A percentile compares a stretch with the other conserved stretches of the same genome.
These are phyloP conservation scores for Tetheella fluctuosa DNA, from an alignment of 2,888 invertebrate species.

Conservation along the genomic window DNA sequence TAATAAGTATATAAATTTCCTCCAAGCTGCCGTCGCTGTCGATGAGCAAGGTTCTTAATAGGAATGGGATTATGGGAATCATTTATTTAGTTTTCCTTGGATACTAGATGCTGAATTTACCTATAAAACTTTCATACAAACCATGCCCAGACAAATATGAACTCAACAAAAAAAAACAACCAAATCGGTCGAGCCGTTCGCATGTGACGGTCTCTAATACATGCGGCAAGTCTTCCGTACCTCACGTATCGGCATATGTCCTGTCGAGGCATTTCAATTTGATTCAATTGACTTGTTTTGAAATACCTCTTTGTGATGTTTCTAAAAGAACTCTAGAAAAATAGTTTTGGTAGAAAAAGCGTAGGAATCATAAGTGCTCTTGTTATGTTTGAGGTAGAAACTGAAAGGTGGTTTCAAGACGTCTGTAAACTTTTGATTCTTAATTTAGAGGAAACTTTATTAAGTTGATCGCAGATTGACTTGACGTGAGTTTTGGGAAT, in stretches of 20 bases:
- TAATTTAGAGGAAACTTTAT: neutral
- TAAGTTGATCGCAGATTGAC: neutral
- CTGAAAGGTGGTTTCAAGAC: neutral
- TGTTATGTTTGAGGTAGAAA: neutral
- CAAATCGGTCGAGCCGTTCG: too few species aligned
- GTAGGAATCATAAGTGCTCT: neutral
- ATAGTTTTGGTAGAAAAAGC: neutral
- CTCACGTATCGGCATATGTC: neutral
- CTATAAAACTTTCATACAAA: too few species aligned
- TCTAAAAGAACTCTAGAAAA: neutral
- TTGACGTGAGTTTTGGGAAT: too few species aligned
- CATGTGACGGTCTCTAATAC: too few species aligned
- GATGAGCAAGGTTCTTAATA: too few species aligned
- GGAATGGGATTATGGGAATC: too few species aligned
- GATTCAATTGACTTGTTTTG: neutral
- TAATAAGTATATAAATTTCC: too few species aligned
- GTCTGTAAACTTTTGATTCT: conserved; percentile 3
- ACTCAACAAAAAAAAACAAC: too few species aligned
- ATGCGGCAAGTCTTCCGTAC: neutral
- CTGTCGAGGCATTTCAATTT: neutral
- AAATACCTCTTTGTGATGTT: neutral
- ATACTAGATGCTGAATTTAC: too few species aligned
- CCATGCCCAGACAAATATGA: too few species aligned
- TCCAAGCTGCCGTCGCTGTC: too few species aligned
- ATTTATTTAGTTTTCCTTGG: too few species aligned